Percentiles rank a stretch among this genome's conserved stretches.
phyloP scores from a whole-genome alignment of 2,113 vertebrate species.

The Kryptolebias marmoratus region DNA sequence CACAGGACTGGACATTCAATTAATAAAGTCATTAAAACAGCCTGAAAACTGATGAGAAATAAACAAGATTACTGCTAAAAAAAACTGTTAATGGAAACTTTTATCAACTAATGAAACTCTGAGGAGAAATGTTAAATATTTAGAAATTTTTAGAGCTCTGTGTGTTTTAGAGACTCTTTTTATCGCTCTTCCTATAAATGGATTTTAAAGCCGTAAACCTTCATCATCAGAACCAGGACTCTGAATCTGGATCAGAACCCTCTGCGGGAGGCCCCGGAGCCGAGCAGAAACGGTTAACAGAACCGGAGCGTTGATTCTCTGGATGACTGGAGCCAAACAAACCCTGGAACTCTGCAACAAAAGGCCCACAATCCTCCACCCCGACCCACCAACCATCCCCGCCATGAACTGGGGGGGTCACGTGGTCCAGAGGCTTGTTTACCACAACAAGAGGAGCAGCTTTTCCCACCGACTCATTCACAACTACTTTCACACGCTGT shows the following conservation, averaged over 20 bases:
- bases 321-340: conserved; percentile 79
- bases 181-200: neutral
- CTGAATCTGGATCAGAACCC: neutral
- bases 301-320: conserved; percentile 54
- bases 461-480: conserved; percentile 86
- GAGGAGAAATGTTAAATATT: too few relatives aligned
- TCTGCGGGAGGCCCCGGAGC: neutral
- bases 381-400: conserved; percentile 45
- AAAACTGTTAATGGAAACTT: neutral
- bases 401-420: conserved; percentile 51
- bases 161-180: too few relatives aligned
- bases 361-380: conserved; percentile 45
- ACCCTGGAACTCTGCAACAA: conserved; percentile 62
- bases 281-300: conserved; percentile 62
- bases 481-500: conserved; percentile 89
- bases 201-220: neutral
- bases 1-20: neutral
- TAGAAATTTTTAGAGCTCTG: too few relatives aligned
- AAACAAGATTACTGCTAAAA: too few relatives aligned
- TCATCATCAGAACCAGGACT: neutral
- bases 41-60: neutral
- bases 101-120: too few relatives aligned
- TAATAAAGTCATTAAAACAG: too few relatives aligned
- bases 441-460: conserved; percentile 56
- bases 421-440: conserved; percentile 63